Evolutionary conservation across 1,140 invertebrate species (phyloP), one percentile per base, ranked within the genome.

Genomic region (Galleria mellonella): DNA sequence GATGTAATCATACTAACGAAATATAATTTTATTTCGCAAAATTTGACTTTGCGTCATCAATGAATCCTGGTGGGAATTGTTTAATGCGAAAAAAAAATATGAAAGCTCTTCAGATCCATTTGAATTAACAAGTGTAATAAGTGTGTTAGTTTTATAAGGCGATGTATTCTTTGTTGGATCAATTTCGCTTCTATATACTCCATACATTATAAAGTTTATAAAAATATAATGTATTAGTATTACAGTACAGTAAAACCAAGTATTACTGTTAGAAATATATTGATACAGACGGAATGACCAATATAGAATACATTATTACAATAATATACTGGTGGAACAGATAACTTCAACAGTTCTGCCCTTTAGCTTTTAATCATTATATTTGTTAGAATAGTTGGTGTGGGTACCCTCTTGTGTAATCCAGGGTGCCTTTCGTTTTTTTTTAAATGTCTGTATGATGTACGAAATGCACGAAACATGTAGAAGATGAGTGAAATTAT

Each of bases 391-490:
- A 75, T 87, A 87, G 85, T 86, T 58, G 73, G 75, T 86, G 77
- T 86, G 70, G 83, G 78, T 83, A 81, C 76, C 85, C 83, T 62
- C 50, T 71, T 76, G 60, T 86, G 75, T 84, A 81, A 73, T 76
- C 71, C 60, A 38, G 82, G 85, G 81, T 83, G 78, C 83, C 83
- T 74, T 86, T 86, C 63, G 77, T 79, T 77, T 56, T 78, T 55
- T 41, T 37, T 37, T 37, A 85, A 72, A 73, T 85, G 77, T 87
- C 86, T 87, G 86, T 87, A 87, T 87, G 81, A 86, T 87, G 84
- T 87, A 87, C 82, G 86, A 87, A 87, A 87, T 87, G 86, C 86
- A 87, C 86, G 83, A 87, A 87, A 87, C 86, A 87, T 87, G 72
- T 86, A 87, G 86, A 87, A 87, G 86, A 87, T 84, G 73, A 77